Evolutionary conservation across 2,797 vertebrate genomes (phyloP).

Genomic region (Centropyge bicolor): DNA sequence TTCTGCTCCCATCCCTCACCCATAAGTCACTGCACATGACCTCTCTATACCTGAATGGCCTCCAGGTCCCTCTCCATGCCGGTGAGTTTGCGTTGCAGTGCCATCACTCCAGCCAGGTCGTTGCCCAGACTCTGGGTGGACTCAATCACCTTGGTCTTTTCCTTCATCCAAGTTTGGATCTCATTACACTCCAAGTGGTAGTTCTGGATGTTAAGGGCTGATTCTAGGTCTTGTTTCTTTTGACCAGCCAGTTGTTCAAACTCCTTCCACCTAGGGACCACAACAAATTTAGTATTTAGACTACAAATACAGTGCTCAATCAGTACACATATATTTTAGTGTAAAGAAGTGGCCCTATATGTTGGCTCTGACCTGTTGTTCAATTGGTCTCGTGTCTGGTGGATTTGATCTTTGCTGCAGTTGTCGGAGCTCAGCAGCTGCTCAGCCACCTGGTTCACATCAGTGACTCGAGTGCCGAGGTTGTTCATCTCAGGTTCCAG

Average conservation of each 20-base stretch:
- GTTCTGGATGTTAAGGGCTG: conserved; percentile 95
- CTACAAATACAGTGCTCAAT: not conserved
- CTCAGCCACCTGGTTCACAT: conserved; percentile 90
- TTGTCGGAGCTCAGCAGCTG: conserved; percentile 89
- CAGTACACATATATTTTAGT: not conserved
- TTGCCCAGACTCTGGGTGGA: conserved; percentile 94
- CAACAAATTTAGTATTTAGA: conserved; percentile 20
- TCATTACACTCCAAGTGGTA: conserved; percentile 97
- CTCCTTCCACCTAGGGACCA: conserved; percentile 89
- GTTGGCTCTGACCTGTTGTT: conserved; percentile 88
- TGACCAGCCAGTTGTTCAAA: conserved; percentile 89
- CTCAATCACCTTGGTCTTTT: conserved; percentile 97
- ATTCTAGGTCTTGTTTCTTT: conserved; percentile 91
- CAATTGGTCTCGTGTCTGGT: conserved; percentile 90
- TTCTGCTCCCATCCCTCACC: not conserved
- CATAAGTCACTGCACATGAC: not conserved
- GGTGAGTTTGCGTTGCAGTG: conserved; percentile 94
- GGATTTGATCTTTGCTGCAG: conserved; percentile 90
- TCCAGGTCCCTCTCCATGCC: conserved; percentile 95
- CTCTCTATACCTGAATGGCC: conserved; percentile 90
- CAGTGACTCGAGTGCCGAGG: conserved; percentile 86
- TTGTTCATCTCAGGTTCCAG: conserved; percentile 97
- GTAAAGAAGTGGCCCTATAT: not conserved
- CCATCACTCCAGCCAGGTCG: conserved; percentile 94
- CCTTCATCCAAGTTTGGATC: conserved; percentile 95